Evolutionary conservation across 2,113 vertebrate genomes (phyloP).

Genomic region (Heliornis fulica): DNA sequence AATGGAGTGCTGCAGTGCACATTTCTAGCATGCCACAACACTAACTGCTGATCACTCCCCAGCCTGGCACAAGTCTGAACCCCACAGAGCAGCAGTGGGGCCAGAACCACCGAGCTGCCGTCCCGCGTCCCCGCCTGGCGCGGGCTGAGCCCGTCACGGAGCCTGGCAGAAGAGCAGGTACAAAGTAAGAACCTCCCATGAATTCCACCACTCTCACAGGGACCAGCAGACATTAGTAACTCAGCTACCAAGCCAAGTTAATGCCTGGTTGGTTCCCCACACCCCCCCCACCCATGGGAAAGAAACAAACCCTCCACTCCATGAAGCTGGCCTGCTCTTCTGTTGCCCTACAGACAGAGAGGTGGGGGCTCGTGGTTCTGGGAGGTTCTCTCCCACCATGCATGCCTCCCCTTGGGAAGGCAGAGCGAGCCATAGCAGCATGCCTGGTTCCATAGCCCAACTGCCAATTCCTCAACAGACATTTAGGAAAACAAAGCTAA

Average conservation of each 20-base stretch:
- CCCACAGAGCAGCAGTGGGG: rapidly evolving
- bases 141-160: too few species aligned
- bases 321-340: not conserved
- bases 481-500: not conserved
- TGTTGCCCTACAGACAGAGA: not conserved
- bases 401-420: not conserved
- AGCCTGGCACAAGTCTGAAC: not conserved
- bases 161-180: not conserved
- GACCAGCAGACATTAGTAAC: not conserved
- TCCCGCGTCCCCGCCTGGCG: too few species aligned
- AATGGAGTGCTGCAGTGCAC: not conserved
- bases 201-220: not conserved
- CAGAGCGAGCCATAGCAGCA: not conserved
- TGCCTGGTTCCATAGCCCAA: not conserved
- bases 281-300: not conserved
- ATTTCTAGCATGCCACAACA: not conserved
- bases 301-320: not conserved
- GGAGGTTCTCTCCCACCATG: not conserved
- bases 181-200: not conserved
- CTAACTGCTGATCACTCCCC: not conserved
- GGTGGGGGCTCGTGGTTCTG: not conserved
- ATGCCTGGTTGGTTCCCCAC: not conserved
- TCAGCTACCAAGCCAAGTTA: too few species aligned
- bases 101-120: not conserved
- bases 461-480: not conserved